Evolutionary conservation across 2,888 invertebrate species (phyloP).

Genomic region (Gastrophysa polygoni): DNA sequence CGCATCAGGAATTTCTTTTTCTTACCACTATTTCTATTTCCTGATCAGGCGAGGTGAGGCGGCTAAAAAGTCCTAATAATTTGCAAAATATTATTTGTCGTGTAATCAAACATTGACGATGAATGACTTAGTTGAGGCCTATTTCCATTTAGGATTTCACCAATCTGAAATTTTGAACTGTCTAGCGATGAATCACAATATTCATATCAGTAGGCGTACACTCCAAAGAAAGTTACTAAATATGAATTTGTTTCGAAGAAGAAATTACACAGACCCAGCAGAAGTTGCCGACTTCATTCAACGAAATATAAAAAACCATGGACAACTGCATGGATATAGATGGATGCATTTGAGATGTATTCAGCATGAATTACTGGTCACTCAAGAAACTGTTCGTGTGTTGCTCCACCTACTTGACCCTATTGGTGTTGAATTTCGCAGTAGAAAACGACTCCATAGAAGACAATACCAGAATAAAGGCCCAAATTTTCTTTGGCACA

Average conservation of each 20-base stretch:
- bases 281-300: too few species aligned
- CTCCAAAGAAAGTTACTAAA: background rate
- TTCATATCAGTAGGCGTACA: background rate
- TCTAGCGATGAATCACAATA: background rate
- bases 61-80: too few species aligned
- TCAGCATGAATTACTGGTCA: background rate
- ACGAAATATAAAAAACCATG: background rate
- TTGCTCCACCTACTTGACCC: background rate
- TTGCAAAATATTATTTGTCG: too few species aligned
- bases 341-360: background rate
- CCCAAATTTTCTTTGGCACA: too few species aligned
- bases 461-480: conserved; percentile 17
- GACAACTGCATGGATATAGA: background rate
- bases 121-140: background rate
- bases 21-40: too few species aligned
- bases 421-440: background rate
- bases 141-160: background rate
- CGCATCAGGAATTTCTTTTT: too few species aligned
- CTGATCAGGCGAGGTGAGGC: too few species aligned
- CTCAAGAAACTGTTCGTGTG: background rate
- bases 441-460: conserved; percentile 12
- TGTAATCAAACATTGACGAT: background rate
- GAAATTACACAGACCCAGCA: background rate
- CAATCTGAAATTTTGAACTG: background rate
- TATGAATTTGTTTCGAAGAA: background rate